A percentile compares a stretch with the other conserved stretches of the same genome.
Evolutionary conservation across 1,140 invertebrate genomes (phyloP).

Genomic region (Triops cancriformis): DNA sequence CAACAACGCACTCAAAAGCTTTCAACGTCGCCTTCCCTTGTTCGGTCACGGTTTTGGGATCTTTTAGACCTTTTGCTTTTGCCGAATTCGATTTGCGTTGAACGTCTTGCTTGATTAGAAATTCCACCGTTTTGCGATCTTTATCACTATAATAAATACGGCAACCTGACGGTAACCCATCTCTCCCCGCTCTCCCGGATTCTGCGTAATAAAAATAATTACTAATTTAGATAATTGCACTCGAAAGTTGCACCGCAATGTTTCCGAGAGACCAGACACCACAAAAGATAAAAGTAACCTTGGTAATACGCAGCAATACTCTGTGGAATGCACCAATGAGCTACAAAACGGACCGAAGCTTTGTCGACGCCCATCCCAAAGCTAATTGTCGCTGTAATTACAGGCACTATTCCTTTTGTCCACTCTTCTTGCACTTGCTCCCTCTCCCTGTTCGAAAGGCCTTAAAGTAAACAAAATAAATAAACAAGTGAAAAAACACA

Average conservation of each 20-base stretch:
- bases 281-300: slow-evolving; percentile 14
- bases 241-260: too few species aligned
- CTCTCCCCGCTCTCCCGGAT: slow-evolving; percentile 51
- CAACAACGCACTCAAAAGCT: slow-evolving; percentile 64
- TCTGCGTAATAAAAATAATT: slow-evolving; percentile 42
- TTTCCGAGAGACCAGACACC: too few species aligned
- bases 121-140: slow-evolving; percentile 69
- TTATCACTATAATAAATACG: slow-evolving; percentile 63
- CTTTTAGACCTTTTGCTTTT: slow-evolving; percentile 40
- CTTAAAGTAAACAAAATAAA: slow-evolving; percentile 33
- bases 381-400: slow-evolving; percentile 55
- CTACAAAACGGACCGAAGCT: slow-evolving; percentile 66
- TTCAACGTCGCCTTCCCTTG: slow-evolving; percentile 54
- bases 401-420: slow-evolving; percentile 53
- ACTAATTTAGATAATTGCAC: slow-evolving; percentile 40
- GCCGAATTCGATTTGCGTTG: slow-evolving; percentile 39
- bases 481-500: too few species aligned
- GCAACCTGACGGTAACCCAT: slow-evolving; percentile 50
- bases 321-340: slow-evolving; percentile 87
- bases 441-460: slow-evolving; percentile 46
- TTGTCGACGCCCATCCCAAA: slow-evolving; percentile 73
- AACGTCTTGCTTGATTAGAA: slow-evolving; percentile 61
- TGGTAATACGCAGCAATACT: slow-evolving; percentile 56
- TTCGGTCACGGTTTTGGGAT: slow-evolving; percentile 38
- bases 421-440: slow-evolving; percentile 52